Base-by-base conservation (phyloP, 2,888 invertebrate genomes). In the Balanococcus diminutus region DNA sequence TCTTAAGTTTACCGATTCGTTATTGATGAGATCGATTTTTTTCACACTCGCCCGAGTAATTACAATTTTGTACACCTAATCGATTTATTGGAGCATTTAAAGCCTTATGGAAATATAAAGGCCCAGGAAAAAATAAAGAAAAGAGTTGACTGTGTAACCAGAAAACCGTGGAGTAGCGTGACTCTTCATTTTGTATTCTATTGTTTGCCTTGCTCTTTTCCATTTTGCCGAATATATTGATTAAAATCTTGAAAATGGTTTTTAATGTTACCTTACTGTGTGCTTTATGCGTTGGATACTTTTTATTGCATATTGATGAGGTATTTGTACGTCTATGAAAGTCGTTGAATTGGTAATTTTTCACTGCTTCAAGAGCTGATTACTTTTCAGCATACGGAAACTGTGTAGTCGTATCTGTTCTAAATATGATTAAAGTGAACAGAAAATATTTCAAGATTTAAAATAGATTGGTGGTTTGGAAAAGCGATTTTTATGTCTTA, bases 231-330 rank as follows among this genome's bases (percentile, higher is more conserved):
- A 79, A 79, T 79, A 79, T 79, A 79, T 79, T 79, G 75, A 79
- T 79, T 79, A 79, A 79, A 79, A 79, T 79, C 75, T 79, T 36
- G 75, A 79, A 79, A 79, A 79, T 79, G 75, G 75, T 79, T 79
- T 79, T 36, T 79, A 79, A 79, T 79, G 75, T 79, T 16, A 36
- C 36, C 36, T 79, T 22, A 28, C 75, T 25, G 36, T 19, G n/a
- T 19, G 22, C 36, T 79, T 79, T 79, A 79, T 79, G 75, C 36
- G 22, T 36, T 22, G 32, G 19, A 32, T 79, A 36, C 75, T 79
- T 36, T n/a, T 36, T 79, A 36, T 79, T 79, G 75, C 75, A 79
- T 79, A 79, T 79, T 79, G 75, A 79, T 79, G 75, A 79, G 36
- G 75, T 36, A 36, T 79, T 79, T 79, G 32, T 36, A 36, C 75